phyloP scores from a whole-genome alignment of 1,140 invertebrate genomes.

The Hestina assimilis region DNA sequence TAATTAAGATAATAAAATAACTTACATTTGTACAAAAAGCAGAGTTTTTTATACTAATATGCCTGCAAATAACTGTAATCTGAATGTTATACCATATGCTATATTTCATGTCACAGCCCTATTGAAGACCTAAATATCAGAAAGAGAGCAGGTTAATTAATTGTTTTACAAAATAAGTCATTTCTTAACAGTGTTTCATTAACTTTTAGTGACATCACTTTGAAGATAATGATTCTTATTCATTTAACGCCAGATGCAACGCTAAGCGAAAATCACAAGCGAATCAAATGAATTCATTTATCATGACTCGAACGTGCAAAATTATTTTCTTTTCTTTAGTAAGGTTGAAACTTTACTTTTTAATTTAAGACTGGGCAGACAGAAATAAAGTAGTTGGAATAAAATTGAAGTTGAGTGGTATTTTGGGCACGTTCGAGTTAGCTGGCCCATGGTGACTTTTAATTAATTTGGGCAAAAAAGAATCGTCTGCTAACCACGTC shows the following conservation, averaged over 20 bases:
- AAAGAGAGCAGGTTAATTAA: no score
- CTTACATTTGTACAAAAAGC: neutral
- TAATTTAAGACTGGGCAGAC: constrained; percentile 49
- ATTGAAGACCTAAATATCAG: no score
- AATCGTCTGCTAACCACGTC: constrained; percentile 32
- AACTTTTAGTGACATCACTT: no score
- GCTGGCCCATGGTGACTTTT: constrained; percentile 48
- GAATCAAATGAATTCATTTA: constrained; percentile 13
- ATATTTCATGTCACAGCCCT: no score
- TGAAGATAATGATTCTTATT: neutral
- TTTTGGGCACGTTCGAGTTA: constrained; percentile 63
- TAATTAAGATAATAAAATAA: neutral
- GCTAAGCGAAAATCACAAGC: neutral
- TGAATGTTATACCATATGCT: no score
- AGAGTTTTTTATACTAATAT: no score
- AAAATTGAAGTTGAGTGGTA: constrained; percentile 47
- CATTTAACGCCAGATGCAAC: neutral
- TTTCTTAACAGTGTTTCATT: no score
- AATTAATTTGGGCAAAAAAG: constrained; percentile 63
- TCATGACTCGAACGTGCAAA: constrained; percentile 4
- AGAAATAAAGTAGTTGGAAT: constrained; percentile 51
- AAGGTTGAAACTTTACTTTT: constrained; percentile 31
- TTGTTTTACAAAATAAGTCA: neutral
- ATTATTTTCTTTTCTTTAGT: constrained; percentile 14
- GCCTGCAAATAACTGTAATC: no score